A percentile compares a stretch with the other conserved stretches of the same genome.
These are phyloP conservation scores for Leptopilina drosophilae DNA, from an alignment of 2,888 invertebrate species.

Conservation along the genomic window DNA sequence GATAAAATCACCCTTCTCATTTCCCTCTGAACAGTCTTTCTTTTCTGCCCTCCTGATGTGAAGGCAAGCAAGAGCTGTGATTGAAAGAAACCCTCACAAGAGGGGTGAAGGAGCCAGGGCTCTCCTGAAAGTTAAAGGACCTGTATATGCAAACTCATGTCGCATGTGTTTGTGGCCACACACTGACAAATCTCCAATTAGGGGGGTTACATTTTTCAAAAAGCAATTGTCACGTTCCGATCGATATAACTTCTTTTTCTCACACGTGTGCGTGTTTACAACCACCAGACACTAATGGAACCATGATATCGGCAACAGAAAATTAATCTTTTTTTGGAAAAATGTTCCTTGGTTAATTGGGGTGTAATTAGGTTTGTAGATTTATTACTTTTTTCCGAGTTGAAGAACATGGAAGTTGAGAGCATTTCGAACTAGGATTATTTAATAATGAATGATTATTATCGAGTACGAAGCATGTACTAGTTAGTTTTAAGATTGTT, in stretches of 20 bases:
- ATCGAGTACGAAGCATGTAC: too few species aligned
- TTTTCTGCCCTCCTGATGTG: constrained; percentile 4
- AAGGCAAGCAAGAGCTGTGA: constrained; percentile 24
- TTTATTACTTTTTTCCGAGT: too few species aligned
- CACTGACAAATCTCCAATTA: constrained; percentile 24
- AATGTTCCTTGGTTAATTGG: too few species aligned
- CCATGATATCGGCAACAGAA: too few species aligned
- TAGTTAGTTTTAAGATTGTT: too few species aligned
- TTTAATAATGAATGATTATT: too few species aligned
- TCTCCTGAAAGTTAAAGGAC: constrained; percentile 12
- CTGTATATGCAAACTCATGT: constrained; percentile 25
- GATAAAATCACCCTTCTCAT: constrained; percentile 40
- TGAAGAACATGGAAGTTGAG: too few species aligned
- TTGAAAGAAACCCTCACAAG: constrained; percentile 14
- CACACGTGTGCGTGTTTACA: background rate
- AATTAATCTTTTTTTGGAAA: too few species aligned
- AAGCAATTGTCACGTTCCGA: constrained; percentile 28
- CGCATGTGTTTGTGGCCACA: constrained; percentile 19
- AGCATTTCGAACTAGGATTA: too few species aligned
- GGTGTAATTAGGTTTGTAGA: too few species aligned
- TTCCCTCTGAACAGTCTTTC: constrained; percentile 32
- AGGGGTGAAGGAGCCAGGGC: background rate
- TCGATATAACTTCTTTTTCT: background rate
- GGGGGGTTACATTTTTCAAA: constrained; percentile 36
- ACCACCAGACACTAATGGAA: background rate